Conservation (phyloP, 1,140 invertebrate genomes). For the Tetramorium parvispinum region DNA sequence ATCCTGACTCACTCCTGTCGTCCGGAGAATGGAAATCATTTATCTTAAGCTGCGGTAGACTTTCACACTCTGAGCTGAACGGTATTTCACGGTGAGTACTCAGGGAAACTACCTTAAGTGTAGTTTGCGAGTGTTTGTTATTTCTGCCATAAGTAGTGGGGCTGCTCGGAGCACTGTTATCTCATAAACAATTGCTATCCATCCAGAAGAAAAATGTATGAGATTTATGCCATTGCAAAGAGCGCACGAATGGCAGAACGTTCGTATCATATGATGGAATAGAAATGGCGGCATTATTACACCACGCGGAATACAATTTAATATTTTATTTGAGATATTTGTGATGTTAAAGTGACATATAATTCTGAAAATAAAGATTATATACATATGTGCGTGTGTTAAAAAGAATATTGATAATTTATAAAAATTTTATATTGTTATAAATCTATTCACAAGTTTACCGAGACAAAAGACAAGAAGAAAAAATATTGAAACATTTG, state of each 20-base stretch:
- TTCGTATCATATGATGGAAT: constrained; percentile 1
- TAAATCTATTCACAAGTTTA: neutral
- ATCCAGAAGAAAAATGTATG: constrained; percentile 27
- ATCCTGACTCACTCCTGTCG: neutral
- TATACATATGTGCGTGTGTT: neutral
- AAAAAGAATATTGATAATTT: neutral
- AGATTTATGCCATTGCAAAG: constrained; percentile 13
- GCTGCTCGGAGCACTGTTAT: constrained; percentile 35
- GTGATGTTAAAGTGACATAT: neutral
- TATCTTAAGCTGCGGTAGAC: constrained; percentile 12
- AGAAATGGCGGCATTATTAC: neutral
- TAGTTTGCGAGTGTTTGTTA: constrained; percentile 50
- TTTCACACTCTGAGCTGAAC: constrained; percentile 29
- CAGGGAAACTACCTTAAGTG: constrained; percentile 46
- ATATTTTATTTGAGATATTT: neutral
- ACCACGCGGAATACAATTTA: neutral
- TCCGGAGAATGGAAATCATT: constrained; percentile 32
- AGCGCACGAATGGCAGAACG: constrained; percentile 1
- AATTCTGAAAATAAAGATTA: neutral
- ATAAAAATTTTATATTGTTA: neutral
- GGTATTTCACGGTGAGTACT: constrained; percentile 46
- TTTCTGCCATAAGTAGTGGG: constrained; percentile 38
- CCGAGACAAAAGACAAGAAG: neutral
- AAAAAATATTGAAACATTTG: neutral
- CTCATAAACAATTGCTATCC: constrained; percentile 45